Base-by-base conservation (phyloP, 2,888 invertebrate genomes). In the Clistopyga incitator region DNA sequence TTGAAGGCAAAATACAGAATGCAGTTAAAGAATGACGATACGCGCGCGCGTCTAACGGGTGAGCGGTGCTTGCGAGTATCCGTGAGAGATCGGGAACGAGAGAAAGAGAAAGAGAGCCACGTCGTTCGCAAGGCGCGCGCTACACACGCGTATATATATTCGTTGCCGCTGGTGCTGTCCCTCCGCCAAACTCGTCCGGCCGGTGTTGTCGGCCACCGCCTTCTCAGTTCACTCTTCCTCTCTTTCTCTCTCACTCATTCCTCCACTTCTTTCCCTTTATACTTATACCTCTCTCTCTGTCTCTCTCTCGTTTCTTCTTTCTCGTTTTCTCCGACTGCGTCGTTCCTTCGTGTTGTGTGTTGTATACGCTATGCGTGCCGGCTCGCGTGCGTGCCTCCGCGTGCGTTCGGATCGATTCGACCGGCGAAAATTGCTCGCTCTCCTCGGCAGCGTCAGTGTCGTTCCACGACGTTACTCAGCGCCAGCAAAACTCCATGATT, bases 401-500 rank as follows among this genome's bases (percentile, higher is more conserved):
- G 84, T 84, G 85, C 84, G 81, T 80, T 78, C 68, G 70, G 65
- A 84, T 86, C 86, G 86, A 86, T 84, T 84, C 76, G 78, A 68
- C 64, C 82, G 56, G 76, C 83, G 78, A 82, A 85, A 84, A 86
- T 85, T 80, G 79, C 77, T 80, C 29, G 56, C 54, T 47, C 54
- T 47, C 38, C 52, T 56, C 64, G 45, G 23, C 52, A 45, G 38
- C 34, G 50, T 47, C 65, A 68, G 61, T 75, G 68, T 82, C 80
- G 64, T 61, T 72, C 47, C 56, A 68, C 78, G 72, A 56, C 77
- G 59, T 56, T 76, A 34, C 70, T 70, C 70, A 15, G 70, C 18
- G 13, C 3, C 38, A 54, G 4, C 47, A 13, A 54, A 67, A 25
- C 68, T 56, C 75, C 42, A 23, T 47, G 38, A 64, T 52, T 64